phyloP scores from a whole-genome alignment of 2,888 invertebrate genomes.

The Parnassius mnemosyne region DNA sequence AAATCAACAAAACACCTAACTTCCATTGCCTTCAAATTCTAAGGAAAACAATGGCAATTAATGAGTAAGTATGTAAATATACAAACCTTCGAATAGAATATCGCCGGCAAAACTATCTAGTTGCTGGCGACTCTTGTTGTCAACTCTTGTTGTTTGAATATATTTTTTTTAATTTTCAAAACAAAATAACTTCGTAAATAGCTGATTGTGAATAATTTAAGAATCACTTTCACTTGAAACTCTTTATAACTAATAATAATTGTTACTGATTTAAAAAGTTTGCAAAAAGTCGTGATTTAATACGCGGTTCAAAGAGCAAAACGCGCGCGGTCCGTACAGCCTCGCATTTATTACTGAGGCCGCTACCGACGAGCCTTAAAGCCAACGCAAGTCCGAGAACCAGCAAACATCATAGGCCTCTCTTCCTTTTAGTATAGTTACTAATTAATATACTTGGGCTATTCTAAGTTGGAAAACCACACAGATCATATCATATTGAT shows the following conservation, averaged over 20 bases:
- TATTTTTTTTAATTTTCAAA: conserved; percentile 4
- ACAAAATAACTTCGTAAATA: conserved; percentile 34
- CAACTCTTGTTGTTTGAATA: conserved; percentile 12
- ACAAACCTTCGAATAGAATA: conserved; percentile 65
- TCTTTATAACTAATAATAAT: conserved; percentile 26
- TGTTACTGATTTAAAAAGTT: conserved; percentile 51
- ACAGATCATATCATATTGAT: conserved; percentile 25
- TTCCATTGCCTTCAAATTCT: conserved; percentile 14
- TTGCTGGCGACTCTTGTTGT: conserved; percentile 32
- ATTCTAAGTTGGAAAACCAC: conserved; percentile 21
- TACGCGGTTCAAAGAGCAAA: conserved; percentile 54
- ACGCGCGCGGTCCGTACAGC: conserved; percentile 64
- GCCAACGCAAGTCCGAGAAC: conserved; percentile 19
- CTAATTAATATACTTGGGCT: background rate
- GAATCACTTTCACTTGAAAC: conserved; percentile 44
- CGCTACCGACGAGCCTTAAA: conserved; percentile 17
- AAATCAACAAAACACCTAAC: conserved; percentile 22
- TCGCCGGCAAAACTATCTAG: conserved; percentile 51
- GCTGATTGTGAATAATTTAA: conserved; percentile 32
- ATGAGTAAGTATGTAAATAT: conserved; percentile 34
- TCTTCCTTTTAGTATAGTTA: no score
- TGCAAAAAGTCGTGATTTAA: conserved; percentile 59
- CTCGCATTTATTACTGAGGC: conserved; percentile 63
- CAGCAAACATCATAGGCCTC: background rate
- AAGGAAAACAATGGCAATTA: conserved; percentile 22